Evolutionary conservation across 92 coral and sea anemone genomes (phyloP), one percentile per base, ranked within the genome.

Genomic region (Micromussa lordhowensis): DNA sequence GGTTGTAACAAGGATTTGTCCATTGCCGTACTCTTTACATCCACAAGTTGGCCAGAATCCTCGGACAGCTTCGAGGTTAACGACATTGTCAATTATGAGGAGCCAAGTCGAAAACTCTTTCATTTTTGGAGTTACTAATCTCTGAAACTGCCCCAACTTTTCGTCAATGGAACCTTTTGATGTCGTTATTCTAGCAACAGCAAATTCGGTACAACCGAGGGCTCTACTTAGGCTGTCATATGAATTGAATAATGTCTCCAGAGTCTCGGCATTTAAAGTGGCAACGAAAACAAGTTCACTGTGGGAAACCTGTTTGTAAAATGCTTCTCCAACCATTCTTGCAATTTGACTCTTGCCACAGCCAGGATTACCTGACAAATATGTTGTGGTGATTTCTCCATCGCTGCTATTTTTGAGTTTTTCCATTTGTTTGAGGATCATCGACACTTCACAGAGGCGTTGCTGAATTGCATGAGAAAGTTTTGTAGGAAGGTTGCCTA

Each of bases 311-410:
- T 82, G 77, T 16, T 82, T 29, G 79, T 81, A 86, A 38, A 90
- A 59, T 40, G 59, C 79, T 73, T 90, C 77, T 26, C 90, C 93
- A 34, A 90, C 82, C 88, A 77, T 79, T 73, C 93, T 77, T 61
- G 90, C 90, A 80, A 81, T 71, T 38, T 80, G 93, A 80, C 93
- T 90, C 73, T 90, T 90, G 30, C 93, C 93, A n/a, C 90, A 90
- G 19, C 90, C 93, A 71, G 93, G 83, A 35, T 68, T 81, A 48
- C 93, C 93, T 13, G 90, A 86, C 28, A 90, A 55, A 71, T 85
- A 90, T 10, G 69, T 71, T 71, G 76, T 70, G 49, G 36, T 73
- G 81, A 84, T 58, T 55, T 68, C 85, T 51, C 87, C 88, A 32
- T 77, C 75, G 19, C 74, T 80, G 51, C 48, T 48, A 26, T 17